Base-by-base conservation (phyloP, 1,140 invertebrate species). In the Acyrthosiphon pisum region DNA sequence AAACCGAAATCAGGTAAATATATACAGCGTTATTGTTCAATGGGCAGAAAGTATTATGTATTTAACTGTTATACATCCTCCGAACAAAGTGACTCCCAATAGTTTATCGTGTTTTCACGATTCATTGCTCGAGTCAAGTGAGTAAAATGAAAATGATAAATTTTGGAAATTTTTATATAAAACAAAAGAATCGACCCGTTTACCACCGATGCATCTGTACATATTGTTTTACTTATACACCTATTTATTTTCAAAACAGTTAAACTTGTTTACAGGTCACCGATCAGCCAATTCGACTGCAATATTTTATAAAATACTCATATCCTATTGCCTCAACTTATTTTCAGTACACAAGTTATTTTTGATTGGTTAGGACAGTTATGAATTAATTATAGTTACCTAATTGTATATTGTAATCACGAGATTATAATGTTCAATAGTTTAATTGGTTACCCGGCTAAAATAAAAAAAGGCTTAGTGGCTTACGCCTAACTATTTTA, bases 1-100 rank as follows among this genome's bases (percentile, higher is more conserved):
- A 90, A 90, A 90, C n/a, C n/a, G 23, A 90, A 90, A 41, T 53
- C 46, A n/a, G 48, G 88, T 90, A 90, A 53, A 53, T 26, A 56
- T 56, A 89, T n/a, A 46, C 37, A 86, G 11, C 2, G n/a, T 90
- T 56, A 90, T 56, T 26, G 50, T 53, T 90, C 50, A 90, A 56
- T 90, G 87, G 35, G 9, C 50, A 89, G 87, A 37, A 89, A 90
- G 48, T 90, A 90, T 90, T 90, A 14, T 26, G 23, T 41, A 56
- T 88, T 88, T 88, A 88, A 88, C 87, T 56, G 88, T 56, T 90
- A 37, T 11, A 14, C 35, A 11, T 44, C 88, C 11, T 26, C 30
- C 23, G 20, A 41, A 90, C 14, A 56, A 89, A 48, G 30, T 88
- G 18, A 89, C 50, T 35, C 50, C 7, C 30, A 50, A 88, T 88